Conservation (phyloP, 1,140 invertebrate species). For the Drosophila fuyamai region DNA sequence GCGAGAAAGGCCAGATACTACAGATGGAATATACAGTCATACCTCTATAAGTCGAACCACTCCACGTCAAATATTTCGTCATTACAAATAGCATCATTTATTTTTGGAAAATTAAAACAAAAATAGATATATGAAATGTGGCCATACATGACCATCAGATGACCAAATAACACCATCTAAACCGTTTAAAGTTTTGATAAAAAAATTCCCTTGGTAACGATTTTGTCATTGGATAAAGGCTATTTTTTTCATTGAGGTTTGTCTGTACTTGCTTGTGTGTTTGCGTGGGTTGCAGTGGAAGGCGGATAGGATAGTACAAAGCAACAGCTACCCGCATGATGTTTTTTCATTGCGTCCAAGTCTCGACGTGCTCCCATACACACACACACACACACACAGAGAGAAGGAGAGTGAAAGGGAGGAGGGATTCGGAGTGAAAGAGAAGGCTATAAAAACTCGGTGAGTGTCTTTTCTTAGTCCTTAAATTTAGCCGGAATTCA, state of each 20-base stretch:
- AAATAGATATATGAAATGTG: no score
- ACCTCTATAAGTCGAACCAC: neutral
- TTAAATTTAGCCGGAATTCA: conserved; percentile 57
- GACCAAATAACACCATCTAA: no score
- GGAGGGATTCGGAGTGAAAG: neutral
- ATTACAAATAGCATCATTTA: no score
- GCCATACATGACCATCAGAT: no score
- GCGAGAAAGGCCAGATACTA: conserved; percentile 29
- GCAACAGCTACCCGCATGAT: conserved; percentile 55
- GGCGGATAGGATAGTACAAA: conserved; percentile 12
- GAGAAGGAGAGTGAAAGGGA: neutral
- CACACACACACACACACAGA: neutral
- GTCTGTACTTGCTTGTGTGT: neutral
- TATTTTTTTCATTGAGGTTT: neutral
- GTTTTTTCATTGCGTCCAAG: conserved; percentile 41
- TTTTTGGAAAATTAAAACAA: no score
- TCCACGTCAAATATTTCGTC: no score
- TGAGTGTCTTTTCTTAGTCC: conserved; percentile 50
- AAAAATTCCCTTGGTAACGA: neutral
- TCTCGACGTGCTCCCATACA: conserved; percentile 25
- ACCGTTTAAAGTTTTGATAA: no score
- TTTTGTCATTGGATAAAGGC: neutral
- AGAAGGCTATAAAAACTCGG: neutral
- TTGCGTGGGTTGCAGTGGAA: neutral
- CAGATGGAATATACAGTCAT: conserved; percentile 10